Conservation (phyloP, 2,797 vertebrate species). For the Enteromius mattozi region DNA sequence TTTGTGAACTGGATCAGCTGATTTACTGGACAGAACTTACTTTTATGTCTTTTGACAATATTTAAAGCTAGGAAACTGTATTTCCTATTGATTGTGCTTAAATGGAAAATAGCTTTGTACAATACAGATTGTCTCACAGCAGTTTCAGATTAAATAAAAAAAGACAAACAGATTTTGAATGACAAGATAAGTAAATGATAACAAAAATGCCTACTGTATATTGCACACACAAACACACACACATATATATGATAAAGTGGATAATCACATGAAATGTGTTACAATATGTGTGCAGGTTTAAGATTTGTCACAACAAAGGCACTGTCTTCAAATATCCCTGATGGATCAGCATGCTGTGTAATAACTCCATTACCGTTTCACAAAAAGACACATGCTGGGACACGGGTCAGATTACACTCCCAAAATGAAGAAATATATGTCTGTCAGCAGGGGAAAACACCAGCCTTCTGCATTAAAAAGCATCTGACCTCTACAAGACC, state of each 20-base stretch:
- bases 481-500: conserved; percentile 4
- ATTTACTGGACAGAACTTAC: not conserved
- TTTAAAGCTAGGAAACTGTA: not conserved
- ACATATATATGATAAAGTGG: not conserved
- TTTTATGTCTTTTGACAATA: not conserved
- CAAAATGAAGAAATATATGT: conserved; percentile 39
- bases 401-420: conserved; percentile 19
- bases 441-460: conserved; percentile 22
- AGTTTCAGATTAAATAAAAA: not conserved
- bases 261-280: conserved; percentile 5
- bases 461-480: conserved; percentile 4
- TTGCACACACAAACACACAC: not conserved
- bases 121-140: not conserved
- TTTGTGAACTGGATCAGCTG: not conserved
- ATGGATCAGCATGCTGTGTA: conserved; percentile 50
- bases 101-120: not conserved
- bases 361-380: conserved; percentile 44
- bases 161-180: not conserved
- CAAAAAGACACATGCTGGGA: conserved; percentile 14
- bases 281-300: conserved; percentile 24
- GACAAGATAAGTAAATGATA: conserved; percentile 1
- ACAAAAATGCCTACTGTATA: not conserved
- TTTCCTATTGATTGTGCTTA: not conserved
- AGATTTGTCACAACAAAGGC: conserved; percentile 37
- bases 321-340: conserved; percentile 41